Conservation (phyloP, 92 coral and sea anemone species). For the Siderastrea siderea region DNA sequence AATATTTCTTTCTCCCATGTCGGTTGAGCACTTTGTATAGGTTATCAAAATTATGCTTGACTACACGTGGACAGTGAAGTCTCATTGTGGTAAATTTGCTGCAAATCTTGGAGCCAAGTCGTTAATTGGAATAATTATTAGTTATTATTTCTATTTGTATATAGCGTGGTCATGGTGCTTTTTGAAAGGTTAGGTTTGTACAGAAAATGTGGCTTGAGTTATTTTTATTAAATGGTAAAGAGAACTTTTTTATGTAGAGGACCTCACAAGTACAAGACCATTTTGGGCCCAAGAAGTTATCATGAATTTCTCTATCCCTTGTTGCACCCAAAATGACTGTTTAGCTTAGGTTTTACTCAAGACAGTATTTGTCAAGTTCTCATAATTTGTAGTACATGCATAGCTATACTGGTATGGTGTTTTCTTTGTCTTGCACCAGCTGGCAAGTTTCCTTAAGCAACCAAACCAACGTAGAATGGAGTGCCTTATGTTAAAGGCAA, state of each 20-base stretch:
- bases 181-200: slow-evolving; percentile 51
- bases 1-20: not conserved
- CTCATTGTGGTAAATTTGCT: slow-evolving; percentile 5
- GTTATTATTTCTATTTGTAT: slow-evolving; percentile 49
- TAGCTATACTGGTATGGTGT: not conserved
- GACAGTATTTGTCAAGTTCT: not conserved
- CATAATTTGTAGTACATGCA: not conserved
- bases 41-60: not conserved
- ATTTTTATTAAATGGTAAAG: slow-evolving; percentile 42
- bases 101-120: slow-evolving; percentile 13
- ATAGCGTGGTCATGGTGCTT: slow-evolving; percentile 54
- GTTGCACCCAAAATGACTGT: not conserved
- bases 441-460: not conserved
- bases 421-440: not conserved
- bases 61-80: not conserved
- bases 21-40: slow-evolving; percentile 4
- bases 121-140: slow-evolving; percentile 16
- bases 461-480: not conserved
- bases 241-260: slow-evolving; percentile 25
- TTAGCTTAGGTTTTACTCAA: slow-evolving; percentile 8
- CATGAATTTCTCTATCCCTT: not conserved
- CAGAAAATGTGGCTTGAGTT: slow-evolving; percentile 50
- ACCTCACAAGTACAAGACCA: not conserved
- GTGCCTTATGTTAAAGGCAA: not conserved
- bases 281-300: not conserved